These are phyloP conservation scores for Acrocera orbiculus DNA, from an alignment of 2,888 invertebrate genomes.

Conservation along the genomic window DNA sequence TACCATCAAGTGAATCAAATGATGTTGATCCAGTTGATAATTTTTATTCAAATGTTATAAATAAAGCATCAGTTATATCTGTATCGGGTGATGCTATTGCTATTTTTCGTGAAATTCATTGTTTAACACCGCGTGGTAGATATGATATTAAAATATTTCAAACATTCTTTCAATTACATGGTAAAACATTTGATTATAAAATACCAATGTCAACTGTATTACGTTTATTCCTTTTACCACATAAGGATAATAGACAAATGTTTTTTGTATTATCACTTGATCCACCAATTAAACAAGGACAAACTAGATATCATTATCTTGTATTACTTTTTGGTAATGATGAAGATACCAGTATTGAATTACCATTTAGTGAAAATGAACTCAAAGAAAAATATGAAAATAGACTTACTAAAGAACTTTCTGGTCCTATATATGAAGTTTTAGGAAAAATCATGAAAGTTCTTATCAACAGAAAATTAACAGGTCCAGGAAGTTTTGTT, in stretches of 20 bases:
- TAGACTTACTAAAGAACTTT: conserved; percentile 74
- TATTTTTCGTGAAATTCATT: conserved; percentile 90
- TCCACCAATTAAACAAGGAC: conserved; percentile 98
- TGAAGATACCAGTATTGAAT: conserved; percentile 78
- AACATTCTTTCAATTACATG: conserved; percentile 79
- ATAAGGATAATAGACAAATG: conserved; percentile 95
- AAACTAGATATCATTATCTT: conserved; percentile 93
- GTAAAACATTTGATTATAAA: conserved; percentile 99
- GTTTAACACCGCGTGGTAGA: conserved; percentile 85
- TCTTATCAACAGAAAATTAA: conserved; percentile 83
- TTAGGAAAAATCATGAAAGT: conserved; percentile 93
- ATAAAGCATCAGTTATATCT: conserved; percentile 93
- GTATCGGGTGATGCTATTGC: conserved; percentile 97
- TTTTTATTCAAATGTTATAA: conserved; percentile 94
- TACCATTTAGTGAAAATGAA: conserved; percentile 84
- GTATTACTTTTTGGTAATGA: conserved; percentile 89
- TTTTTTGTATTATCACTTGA: conserved; percentile 96
- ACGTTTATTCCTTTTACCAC: conserved; percentile 83
- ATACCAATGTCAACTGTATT: conserved; percentile 95
- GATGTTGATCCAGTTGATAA: conserved; percentile 88
- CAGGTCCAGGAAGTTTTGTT: conserved; percentile 76
- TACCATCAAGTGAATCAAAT: conserved; percentile 75
- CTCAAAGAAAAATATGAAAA: conserved; percentile 85
- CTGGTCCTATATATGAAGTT: conserved; percentile 88
- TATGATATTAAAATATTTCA: conserved; percentile 88